A percentile compares a stretch with the other conserved stretches of the same genome.
Evolutionary conservation across 1,140 invertebrate genomes (phyloP).

Genomic region (Arctopsyche grandis): DNA sequence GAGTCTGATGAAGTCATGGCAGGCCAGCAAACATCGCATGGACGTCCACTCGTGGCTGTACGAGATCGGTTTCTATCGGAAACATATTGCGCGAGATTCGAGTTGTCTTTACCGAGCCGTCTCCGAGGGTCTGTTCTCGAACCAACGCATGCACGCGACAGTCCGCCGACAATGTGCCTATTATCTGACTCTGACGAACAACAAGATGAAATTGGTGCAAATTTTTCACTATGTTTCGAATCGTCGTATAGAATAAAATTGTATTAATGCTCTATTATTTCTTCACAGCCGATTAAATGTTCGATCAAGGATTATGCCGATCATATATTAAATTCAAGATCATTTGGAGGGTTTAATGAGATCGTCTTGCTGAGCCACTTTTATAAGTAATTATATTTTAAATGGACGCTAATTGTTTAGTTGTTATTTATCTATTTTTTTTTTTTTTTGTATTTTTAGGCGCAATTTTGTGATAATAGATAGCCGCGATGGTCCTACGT

Average conservation of each 20-base stretch:
- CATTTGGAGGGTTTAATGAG: constrained; percentile 76
- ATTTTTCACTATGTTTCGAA: not conserved
- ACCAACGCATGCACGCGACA: constrained; percentile 78
- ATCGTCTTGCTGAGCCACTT: constrained; percentile 76
- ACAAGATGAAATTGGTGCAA: constrained; percentile 42
- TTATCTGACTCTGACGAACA: constrained; percentile 71
- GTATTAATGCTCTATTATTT: not conserved
- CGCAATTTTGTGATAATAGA: constrained; percentile 80
- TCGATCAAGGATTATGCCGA: constrained; percentile 74
- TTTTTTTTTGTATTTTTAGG: constrained; percentile 59
- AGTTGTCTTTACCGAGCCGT: constrained; percentile 86
- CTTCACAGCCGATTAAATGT: constrained; percentile 65
- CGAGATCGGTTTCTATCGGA: constrained; percentile 80
- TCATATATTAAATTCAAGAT: constrained; percentile 74
- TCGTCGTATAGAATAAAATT: not conserved
- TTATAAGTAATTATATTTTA: constrained; percentile 68
- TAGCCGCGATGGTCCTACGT: constrained; percentile 70
- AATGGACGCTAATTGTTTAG: constrained; percentile 56
- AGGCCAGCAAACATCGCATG: not conserved
- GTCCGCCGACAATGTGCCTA: constrained; percentile 78
- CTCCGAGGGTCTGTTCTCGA: constrained; percentile 85
- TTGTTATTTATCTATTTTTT: constrained; percentile 58
- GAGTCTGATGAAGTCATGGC: not conserved
- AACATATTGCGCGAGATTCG: constrained; percentile 84
- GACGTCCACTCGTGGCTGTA: constrained; percentile 79